A percentile compares a stretch with the other conserved stretches of the same genome.
These are phyloP conservation scores for Neotoma lepida DNA, from an alignment of 2,113 vertebrate genomes.

Conservation along the genomic window DNA sequence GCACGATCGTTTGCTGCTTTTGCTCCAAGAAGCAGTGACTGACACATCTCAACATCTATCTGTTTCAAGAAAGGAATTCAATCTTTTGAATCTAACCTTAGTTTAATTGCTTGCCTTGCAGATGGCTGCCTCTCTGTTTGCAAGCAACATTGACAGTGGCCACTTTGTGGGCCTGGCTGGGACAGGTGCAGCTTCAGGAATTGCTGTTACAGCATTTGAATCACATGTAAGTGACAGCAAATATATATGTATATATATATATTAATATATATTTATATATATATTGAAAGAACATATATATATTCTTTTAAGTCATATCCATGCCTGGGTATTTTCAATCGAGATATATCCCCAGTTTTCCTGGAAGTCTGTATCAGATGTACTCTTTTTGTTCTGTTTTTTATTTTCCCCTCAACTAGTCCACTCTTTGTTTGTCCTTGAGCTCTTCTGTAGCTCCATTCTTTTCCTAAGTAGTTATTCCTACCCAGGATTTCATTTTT, in stretches of 20 bases:
- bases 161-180: slow-evolving; percentile 97
- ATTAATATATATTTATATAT: no score
- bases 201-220: slow-evolving; percentile 93
- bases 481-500: background rate
- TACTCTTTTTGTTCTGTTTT: background rate
- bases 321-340: background rate
- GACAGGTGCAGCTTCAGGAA: slow-evolving; percentile 90
- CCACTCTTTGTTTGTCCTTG: background rate
- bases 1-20: background rate
- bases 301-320: background rate
- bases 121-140: slow-evolving; percentile 97
- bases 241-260: background rate
- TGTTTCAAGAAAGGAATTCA: background rate
- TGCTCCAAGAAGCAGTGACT: background rate
- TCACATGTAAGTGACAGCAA: slow-evolving; percentile 91
- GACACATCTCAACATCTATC: background rate
- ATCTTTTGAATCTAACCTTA: background rate
- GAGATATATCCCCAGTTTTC: background rate
- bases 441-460: background rate
- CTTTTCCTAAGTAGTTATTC: background rate
- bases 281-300: background rate
- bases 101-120: slow-evolving; percentile 77
- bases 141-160: slow-evolving; percentile 96
- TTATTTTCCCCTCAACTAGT: background rate
- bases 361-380: background rate